Base-by-base conservation (phyloP, 1,140 invertebrate species). In the Nephila pilipes region DNA sequence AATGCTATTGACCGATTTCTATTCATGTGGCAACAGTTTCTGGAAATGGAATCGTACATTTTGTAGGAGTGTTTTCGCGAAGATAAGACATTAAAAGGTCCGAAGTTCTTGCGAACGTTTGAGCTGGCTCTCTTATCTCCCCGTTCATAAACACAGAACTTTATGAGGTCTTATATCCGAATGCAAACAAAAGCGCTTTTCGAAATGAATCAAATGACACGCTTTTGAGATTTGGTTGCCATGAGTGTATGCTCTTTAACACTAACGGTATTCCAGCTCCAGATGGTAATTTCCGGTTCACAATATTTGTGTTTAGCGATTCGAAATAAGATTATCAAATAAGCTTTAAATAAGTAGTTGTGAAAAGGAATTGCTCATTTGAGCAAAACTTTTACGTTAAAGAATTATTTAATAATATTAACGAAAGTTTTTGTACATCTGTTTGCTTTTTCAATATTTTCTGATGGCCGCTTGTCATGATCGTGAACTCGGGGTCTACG, bases 111-210 rank as follows among this genome's bases (percentile, higher is more conserved):
- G 6, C 60, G 60, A 8, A 22, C 32, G 14, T 79, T 46, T 80
- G 29, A 80, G 20, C 38, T 16, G 18, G 32, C 75, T 32, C 1
- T 32, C 75, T 80, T 80, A 80, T 80, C 75, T 36, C 36, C 75
- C 2, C 25, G n/a, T 32, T 38, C 20, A 80, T 80, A 80, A 80
- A 80, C 75, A 80, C 20, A 18, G 38, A 32, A 29, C 12, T 46
- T 32, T 38, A 80, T 38, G 29, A 79, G 38, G 32, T 18, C 29
- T 63, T 22, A 25, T 65, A 65, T n/a, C 29, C 8, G 20, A 80
- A 46, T 20, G 75, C 75, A 80, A 80, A 80, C 75, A 80, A 22
- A 80, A 80, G 29, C 6, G 75, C 75, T 80, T 38, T 80, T 2
- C 63, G 75, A 80, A 36, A 29, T 8, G 3, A 1, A 16, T 14